A percentile compares a stretch with the other conserved stretches of the same genome.
These are phyloP conservation scores for Formica exsecta DNA, from an alignment of 1,140 invertebrate genomes.

Conservation along the genomic window DNA sequence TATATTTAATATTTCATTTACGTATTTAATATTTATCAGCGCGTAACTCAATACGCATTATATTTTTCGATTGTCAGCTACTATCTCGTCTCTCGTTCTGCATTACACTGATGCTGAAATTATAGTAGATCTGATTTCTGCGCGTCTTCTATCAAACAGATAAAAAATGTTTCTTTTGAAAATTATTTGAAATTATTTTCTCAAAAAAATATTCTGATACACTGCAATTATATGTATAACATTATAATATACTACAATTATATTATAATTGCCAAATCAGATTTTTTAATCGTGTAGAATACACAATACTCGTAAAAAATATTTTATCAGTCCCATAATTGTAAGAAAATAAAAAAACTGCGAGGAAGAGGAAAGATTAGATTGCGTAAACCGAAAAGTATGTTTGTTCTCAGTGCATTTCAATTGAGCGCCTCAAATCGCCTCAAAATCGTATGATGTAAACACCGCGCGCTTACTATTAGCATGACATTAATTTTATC, in stretches of 20 bases:
- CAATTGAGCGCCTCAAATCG: slow-evolving; percentile 60
- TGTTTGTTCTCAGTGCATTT: slow-evolving; percentile 46
- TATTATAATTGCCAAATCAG: background rate
- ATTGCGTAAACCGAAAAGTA: background rate
- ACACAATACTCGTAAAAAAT: background rate
- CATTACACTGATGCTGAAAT: background rate
- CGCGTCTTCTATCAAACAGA: background rate
- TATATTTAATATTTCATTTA: no score
- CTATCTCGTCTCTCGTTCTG: background rate
- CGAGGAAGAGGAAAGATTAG: background rate
- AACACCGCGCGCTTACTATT: slow-evolving; percentile 58
- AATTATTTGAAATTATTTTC: slow-evolving; percentile 1
- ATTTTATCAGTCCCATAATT: no score
- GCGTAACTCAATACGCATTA: slow-evolving; percentile 32
- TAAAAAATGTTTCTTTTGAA: background rate
- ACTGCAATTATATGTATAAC: background rate
- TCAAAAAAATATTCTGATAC: background rate
- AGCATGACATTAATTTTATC: slow-evolving; percentile 69
- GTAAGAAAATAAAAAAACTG: no score
- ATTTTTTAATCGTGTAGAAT: background rate
- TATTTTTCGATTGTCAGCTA: slow-evolving; percentile 17
- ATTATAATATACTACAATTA: background rate
- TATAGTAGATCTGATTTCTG: background rate
- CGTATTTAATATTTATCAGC: background rate
- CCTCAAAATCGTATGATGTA: background rate